phyloP scores from a whole-genome alignment of 2,888 invertebrate genomes.

The Cynaeus angustus region DNA sequence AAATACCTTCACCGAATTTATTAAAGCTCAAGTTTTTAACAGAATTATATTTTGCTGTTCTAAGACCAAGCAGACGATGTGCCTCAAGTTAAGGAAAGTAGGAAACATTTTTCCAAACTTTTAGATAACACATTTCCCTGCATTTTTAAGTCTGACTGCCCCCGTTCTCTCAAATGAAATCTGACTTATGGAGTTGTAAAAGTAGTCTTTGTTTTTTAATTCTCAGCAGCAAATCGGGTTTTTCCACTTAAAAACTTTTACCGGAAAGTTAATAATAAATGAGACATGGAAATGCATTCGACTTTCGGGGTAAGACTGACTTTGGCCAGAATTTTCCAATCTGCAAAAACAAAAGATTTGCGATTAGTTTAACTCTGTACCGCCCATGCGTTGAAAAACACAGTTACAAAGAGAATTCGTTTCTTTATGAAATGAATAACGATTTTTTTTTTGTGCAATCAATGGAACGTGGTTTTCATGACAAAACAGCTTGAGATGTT shows the following conservation, averaged over 20 bases:
- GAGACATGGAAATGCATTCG: not conserved
- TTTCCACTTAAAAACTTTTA: not conserved
- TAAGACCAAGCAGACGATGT: no score
- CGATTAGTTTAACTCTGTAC: no score
- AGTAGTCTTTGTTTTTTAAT: not conserved
- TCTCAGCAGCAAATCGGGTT: not conserved
- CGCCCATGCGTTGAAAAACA: no score
- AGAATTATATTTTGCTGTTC: no score
- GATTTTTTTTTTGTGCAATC: constrained; percentile 13
- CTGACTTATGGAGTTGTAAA: not conserved
- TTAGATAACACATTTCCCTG: no score
- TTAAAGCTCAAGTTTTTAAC: no score
- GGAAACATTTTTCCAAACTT: no score
- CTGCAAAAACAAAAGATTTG: not conserved
- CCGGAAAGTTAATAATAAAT: constrained; percentile 16
- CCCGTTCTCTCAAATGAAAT: no score
- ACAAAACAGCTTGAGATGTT: constrained; percentile 1
- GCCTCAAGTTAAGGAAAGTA: no score
- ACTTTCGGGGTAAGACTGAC: no score
- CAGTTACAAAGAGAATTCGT: not conserved
- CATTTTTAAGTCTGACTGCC: no score
- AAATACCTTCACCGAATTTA: no score
- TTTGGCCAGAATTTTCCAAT: not conserved
- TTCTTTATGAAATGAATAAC: constrained; percentile 1
- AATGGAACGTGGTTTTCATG: not conserved